Conservation (phyloP, 2,888 invertebrate genomes). For the Tetrapedia diversipes region DNA sequence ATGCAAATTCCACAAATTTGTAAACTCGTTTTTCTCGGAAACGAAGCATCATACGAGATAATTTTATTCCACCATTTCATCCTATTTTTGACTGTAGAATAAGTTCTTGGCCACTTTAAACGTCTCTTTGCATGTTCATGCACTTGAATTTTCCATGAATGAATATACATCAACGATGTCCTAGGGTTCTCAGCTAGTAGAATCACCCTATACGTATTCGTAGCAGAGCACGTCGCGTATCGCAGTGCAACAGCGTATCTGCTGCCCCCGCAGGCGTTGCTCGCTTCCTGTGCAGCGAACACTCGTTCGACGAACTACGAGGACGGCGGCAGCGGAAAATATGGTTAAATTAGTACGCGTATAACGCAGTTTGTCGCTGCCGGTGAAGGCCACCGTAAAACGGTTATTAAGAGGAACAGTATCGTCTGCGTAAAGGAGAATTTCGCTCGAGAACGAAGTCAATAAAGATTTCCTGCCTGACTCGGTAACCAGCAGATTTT, state of each 20-base stretch:
- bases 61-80: no score
- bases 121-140: no score
- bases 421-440: constrained; percentile 20
- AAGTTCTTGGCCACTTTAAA: no score
- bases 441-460: constrained; percentile 25
- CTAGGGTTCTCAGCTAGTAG: no score
- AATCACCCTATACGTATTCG: no score
- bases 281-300: background rate
- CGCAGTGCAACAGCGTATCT: constrained; percentile 18
- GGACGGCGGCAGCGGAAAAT: constrained; percentile 19
- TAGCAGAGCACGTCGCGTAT: constrained; percentile 17
- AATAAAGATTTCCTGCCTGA: constrained; percentile 14
- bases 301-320: background rate
- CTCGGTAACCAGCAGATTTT: constrained; percentile 5
- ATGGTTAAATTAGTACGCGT: constrained; percentile 25
- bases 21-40: no score
- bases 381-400: constrained; percentile 8
- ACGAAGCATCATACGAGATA: no score
- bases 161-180: background rate
- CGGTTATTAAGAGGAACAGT: constrained; percentile 20
- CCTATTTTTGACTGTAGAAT: no score
- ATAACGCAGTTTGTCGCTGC: constrained; percentile 17
- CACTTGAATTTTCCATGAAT: constrained; percentile 1
- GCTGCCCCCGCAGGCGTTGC: constrained; percentile 16
- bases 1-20: no score